Conservation (phyloP, 1,140 invertebrate species). For the Aphidius gifuensis region DNA sequence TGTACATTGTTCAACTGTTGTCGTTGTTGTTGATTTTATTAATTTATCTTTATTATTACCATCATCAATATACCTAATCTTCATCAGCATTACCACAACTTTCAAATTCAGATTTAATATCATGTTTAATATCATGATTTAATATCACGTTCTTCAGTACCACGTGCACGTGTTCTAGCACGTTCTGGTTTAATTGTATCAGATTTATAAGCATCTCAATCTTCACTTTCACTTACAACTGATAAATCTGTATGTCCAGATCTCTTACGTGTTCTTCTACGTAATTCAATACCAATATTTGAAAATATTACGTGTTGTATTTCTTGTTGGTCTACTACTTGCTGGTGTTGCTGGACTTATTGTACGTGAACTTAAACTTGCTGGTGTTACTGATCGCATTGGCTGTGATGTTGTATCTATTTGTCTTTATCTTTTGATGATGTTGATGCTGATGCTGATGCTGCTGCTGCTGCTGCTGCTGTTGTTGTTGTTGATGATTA, state of each 20-base stretch:
- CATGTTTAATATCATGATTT: constrained; percentile 44
- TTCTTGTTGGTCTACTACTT: constrained; percentile 43
- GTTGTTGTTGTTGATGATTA: constrained; percentile 10
- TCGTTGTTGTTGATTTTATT: too few species aligned
- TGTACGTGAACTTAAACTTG: constrained; percentile 60
- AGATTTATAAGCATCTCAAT: constrained; percentile 49
- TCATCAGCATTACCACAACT: constrained; percentile 25
- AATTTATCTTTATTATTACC: constrained; percentile 14
- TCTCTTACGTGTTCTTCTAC: constrained; percentile 49
- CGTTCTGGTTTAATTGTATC: constrained; percentile 45
- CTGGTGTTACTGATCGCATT: constrained; percentile 62
- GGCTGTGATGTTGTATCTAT: constrained; percentile 48
- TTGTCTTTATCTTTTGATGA: constrained; percentile 36
- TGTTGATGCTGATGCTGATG: too few species aligned
- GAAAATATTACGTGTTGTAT: constrained; percentile 38
- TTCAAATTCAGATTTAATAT: constrained; percentile 42
- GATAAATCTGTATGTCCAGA: constrained; percentile 50
- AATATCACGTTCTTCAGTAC: constrained; percentile 41
- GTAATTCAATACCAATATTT: constrained; percentile 34
- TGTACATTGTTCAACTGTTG: too few species aligned
- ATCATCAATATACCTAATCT: constrained; percentile 24
- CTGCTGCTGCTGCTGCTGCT: too few species aligned
- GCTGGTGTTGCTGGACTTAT: constrained; percentile 64
- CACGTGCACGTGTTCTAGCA: constrained; percentile 36
- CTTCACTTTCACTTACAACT: constrained; percentile 52